Base-by-base conservation (phyloP, 1,140 invertebrate genomes). In the Megalonaias nervosa region DNA sequence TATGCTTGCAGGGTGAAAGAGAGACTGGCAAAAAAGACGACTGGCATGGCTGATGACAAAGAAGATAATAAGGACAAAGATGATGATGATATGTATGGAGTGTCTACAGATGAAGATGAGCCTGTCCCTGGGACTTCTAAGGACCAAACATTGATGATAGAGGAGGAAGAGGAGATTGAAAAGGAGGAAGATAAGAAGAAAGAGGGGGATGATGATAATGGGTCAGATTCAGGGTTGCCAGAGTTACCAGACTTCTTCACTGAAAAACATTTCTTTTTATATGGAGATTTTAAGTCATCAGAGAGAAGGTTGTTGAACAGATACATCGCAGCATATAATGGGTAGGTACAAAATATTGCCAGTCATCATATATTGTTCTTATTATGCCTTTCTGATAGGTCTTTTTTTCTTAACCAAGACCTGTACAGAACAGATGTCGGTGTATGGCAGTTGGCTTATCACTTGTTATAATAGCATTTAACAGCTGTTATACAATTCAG, bases 211-310 rank as follows among this genome's bases (percentile, higher is more conserved):
- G 83, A 82, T 71, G 82, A 82, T 71, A 80, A 84, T 67, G 71
- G 72, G 38, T 74, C 79, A 26, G 87, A 89, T 71, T 86, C 83
- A 26, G 88, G 86, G 14, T 73, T 91, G 26, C 89, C 90, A 13
- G 87, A 89, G 55, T 71, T 91, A 15, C 90, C 90, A n/a, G 88
- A 90, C 65, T 89, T 90, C 72, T 89, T 91, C 66, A 70, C 82
- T 16, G 84, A 86, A 48, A 90, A 88, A 81, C 73, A 85, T 72
- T 91, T 91, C 84, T 88, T 91, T 62, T 79, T 91, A 3, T 91
- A 91, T 83, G 90, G 90, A 79, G 79, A 85, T 23, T 87, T 90
- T 65, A 75, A 75, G 19, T 75, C 67, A 2, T 58, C 65, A 55
- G 84, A 89, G 66, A 80, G 82, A 71, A 79, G 85, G 66, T 70